These are phyloP conservation scores for Arizona elegans DNA, from an alignment of 2,113 vertebrate genomes.

Conservation along the genomic window DNA sequence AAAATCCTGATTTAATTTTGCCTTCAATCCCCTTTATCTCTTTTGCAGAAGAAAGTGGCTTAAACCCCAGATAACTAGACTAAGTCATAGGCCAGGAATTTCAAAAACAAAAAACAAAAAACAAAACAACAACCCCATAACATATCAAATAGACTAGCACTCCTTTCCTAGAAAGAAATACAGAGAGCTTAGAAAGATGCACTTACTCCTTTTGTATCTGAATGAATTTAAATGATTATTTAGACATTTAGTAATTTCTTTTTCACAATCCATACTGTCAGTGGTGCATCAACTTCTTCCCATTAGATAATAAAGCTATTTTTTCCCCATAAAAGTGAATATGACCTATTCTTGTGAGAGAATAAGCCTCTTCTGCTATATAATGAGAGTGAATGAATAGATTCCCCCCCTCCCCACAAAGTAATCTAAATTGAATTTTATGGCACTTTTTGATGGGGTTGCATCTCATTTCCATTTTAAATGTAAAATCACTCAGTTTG, in stretches of 20 bases:
- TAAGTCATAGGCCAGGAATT: not conserved
- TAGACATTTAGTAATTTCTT: not conserved
- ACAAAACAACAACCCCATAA: not conserved
- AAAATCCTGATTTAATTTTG: not conserved
- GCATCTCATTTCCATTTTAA: not conserved
- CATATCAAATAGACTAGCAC: not conserved
- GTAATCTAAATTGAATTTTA: not conserved
- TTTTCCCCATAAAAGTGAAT: not conserved
- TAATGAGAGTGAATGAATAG: not conserved
- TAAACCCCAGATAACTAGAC: not conserved
- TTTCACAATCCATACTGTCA: not conserved
- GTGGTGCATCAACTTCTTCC: not conserved
- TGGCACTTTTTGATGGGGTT: not conserved
- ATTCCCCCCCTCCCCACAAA: not conserved
- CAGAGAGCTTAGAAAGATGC: not conserved
- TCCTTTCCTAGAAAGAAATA: not conserved
- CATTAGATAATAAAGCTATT: not conserved
- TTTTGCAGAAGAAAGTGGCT: not conserved
- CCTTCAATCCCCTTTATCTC: not conserved
- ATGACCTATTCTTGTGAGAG: not conserved
- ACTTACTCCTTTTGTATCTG: not conserved
- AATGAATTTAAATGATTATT: not conserved
- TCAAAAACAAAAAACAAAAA: not conserved
- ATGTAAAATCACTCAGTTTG: not conserved
- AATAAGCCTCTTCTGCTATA: not conserved